Evolutionary conservation across 2,888 invertebrate species (phyloP), one percentile per base, ranked within the genome.

Genomic region (Seladonia tumulorum): DNA sequence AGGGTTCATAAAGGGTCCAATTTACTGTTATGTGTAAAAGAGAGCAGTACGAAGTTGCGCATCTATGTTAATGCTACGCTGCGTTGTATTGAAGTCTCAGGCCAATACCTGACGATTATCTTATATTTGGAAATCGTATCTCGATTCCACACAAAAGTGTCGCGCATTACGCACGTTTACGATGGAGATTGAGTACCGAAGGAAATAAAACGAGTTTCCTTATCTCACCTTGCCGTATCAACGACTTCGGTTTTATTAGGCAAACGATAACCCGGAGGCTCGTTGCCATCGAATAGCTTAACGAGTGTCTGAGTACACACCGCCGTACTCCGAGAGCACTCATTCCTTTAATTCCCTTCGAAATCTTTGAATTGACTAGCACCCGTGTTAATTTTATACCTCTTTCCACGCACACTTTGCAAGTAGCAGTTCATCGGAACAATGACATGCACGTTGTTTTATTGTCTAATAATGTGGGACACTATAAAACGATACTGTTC

Each of bases 241-340:
- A 88, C 91, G 89, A 92, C 88, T 87, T 89, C 86, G 90, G 89
- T 88, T 93, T 93, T 93, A 93, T 93, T 93, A 93, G 91, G 87
- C 86, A 87, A 87, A 85, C 90, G 93, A 93, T 92, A 90, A 91
- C 88, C 89, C 89, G 83, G 83, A 81, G 87, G 88, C 91, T 77
- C 77, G 89, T 87, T 90, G 88, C 87, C 87, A 82, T 75, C 88
- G 86, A 90, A 90, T 82, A 82, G 81, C 81, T 89, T 89, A 89
- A 89, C 90, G 86, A 90, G 83, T 53, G 75, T 25, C 77, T 75
- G 78, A 63, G 68, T 76, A 71, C 42, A 75, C 77, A 71, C 29
- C 39, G 80, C n/a, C 47, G 18, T 74, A 57, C 80, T 77, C 63
- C 68, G 80, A 75, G 57, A 57, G n/a, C 70, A 66, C 35, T 75